phyloP scores from a whole-genome alignment of 2,113 vertebrate genomes.

The Bos taurus region DNA sequence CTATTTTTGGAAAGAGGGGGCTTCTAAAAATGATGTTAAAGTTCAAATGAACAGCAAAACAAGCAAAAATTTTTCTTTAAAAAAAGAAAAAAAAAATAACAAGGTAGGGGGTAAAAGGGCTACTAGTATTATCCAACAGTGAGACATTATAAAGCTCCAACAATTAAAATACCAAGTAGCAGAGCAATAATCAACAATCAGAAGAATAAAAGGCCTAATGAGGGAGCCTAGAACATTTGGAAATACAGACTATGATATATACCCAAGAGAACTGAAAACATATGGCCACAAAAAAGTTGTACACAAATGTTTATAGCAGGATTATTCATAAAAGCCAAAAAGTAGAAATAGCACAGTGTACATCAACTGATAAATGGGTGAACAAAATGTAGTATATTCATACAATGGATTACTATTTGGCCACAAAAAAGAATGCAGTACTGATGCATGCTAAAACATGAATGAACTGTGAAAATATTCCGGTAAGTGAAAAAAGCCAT shows the following conservation, averaged over 20 bases:
- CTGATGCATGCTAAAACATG: not conserved
- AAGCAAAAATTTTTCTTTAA: not conserved
- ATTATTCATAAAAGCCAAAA: not conserved
- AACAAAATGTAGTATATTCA: not conserved
- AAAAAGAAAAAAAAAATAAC: not conserved
- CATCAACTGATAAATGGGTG: not conserved
- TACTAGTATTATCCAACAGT: not conserved
- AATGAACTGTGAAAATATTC: conserved; percentile 6
- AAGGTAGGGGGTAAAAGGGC: not conserved
- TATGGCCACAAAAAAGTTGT: not conserved
- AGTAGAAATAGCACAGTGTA: not conserved
- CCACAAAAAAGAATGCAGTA: not conserved
- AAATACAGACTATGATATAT: not conserved
- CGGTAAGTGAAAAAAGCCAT: not conserved
- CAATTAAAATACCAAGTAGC: not conserved
- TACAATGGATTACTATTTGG: not conserved
- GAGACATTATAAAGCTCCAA: not conserved
- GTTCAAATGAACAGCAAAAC: conserved; percentile 1
- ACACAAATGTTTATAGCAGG: not conserved
- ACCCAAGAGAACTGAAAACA: conserved; percentile 6
- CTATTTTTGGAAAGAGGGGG: not conserved
- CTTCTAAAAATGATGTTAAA: not conserved
- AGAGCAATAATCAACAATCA: not conserved
- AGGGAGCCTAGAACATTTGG: not conserved
- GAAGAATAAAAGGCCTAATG: not conserved